Evolutionary conservation across 2,888 invertebrate genomes (phyloP), one percentile per base, ranked within the genome.

Genomic region (Odontomyia ornata): DNA sequence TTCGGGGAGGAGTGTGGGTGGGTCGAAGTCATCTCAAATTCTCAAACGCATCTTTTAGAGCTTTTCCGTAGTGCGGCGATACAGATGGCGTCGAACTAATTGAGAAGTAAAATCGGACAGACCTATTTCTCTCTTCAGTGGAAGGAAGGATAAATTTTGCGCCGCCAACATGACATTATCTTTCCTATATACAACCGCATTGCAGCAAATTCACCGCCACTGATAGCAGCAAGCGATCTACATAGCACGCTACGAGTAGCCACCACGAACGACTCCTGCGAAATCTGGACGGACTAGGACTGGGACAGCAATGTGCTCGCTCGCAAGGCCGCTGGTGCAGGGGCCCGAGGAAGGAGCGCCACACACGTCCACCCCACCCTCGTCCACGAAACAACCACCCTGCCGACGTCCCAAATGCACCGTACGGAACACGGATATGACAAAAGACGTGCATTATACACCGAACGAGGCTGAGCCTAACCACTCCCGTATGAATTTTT

Each of bases 171-270:
- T 65, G 36, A 65, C 71, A 71, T 71, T 71, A 71, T 52, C 71
- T 52, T 71, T 71, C 23, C 71, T 46, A 71, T 71, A 71, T 52
- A 71, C 52, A 71, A 71, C 71, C 52, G 71, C 71, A 71, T 71
- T 71, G 71, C 71, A 71, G 71, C 71, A 71, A 21, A 71, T 71
- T 71, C 43, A 36, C 65, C 65, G 65, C 65, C 65, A 56, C 71
- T 23, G 52, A 27, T 46, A 71, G 52, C 43, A 71, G 71, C 52
- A 15, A 56, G 52, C 71, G 52, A 52, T 71, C 52, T 27, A 71
- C 56, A 71, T 27, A 71, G 52, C 52, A 71, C 28, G 52, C 52
- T 27, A 71, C 47, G 28, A 21, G 52, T 56, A 36, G 65, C 65
- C 36, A 65, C 65, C 65, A 18, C 36, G 65, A 65, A 18, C 36